These are phyloP conservation scores for Sternarchorhynchus goeldii DNA, from an alignment of 2,797 vertebrate genomes.

Conservation along the genomic window DNA sequence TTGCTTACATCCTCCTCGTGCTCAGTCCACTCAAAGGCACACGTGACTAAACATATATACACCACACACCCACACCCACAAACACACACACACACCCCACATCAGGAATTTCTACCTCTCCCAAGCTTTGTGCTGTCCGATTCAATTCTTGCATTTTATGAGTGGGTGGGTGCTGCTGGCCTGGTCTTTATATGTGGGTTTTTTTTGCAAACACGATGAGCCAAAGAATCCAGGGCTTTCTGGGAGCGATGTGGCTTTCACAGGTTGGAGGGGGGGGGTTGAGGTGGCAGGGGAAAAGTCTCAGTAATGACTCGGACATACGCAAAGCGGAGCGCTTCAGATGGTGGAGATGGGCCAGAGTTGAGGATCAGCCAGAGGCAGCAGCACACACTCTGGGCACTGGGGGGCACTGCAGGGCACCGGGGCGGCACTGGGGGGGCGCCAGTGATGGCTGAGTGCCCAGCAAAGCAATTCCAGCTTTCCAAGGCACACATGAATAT, in stretches of 20 bases:
- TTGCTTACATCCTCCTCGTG: too few relatives aligned
- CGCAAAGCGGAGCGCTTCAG: constrained; percentile 60
- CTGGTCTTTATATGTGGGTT: constrained; percentile 77
- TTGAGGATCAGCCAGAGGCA: background rate
- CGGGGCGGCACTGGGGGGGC: constrained; percentile 67
- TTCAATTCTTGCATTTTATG: constrained; percentile 63
- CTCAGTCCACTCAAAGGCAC: too few relatives aligned
- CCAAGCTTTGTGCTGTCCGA: constrained; percentile 59
- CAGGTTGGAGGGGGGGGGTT: constrained; percentile 59
- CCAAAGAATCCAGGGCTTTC: constrained; percentile 70
- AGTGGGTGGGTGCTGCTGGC: constrained; percentile 74
- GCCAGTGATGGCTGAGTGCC: constrained; percentile 62
- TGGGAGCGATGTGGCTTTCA: constrained; percentile 76
- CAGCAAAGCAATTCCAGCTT: constrained; percentile 60
- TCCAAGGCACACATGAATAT: constrained; percentile 61
- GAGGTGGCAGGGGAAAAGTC: constrained; percentile 62
- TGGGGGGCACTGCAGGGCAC: constrained; percentile 69
- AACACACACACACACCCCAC: background rate
- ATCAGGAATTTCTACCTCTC: constrained; percentile 32
- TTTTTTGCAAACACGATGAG: constrained; percentile 73
- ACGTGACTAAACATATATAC: background rate
- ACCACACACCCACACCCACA: background rate
- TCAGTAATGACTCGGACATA: constrained; percentile 72
- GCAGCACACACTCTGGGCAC: constrained; percentile 69
- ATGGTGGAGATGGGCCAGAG: background rate